Evolutionary conservation across 2,113 vertebrate genomes (phyloP).

Genomic region (Pteruthius melanotis): DNA sequence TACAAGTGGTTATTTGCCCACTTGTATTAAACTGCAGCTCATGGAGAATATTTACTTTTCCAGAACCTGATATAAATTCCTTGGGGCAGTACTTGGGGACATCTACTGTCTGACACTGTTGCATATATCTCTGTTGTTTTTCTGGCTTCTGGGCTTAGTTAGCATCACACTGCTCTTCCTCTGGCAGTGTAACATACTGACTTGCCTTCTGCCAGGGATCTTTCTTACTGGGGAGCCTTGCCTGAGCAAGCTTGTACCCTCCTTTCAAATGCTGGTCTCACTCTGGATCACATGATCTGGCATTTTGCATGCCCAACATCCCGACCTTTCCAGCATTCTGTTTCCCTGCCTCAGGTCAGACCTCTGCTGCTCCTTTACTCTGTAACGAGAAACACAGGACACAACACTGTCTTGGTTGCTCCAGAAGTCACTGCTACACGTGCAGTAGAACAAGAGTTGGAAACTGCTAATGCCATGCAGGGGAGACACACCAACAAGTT

Average conservation of each 20-base stretch:
- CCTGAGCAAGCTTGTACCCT: background rate
- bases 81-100: background rate
- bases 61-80: background rate
- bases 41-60: background rate
- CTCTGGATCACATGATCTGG: fast-evolving
- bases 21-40: background rate
- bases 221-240: background rate
- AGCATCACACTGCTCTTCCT: background rate
- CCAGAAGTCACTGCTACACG: background rate
- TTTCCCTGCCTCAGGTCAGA: background rate
- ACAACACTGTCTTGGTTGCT: background rate
- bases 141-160: background rate
- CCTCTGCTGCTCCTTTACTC: background rate
- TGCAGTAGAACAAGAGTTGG: background rate
- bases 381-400: background rate
- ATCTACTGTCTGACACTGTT: background rate
- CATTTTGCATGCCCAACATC: background rate
- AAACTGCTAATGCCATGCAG: background rate
- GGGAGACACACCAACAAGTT: background rate
- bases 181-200: background rate
- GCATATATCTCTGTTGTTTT: background rate
- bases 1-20: background rate
- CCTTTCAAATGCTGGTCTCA: background rate
- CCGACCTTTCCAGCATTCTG: background rate
- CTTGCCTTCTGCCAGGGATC: background rate